Conservation (phyloP, 1,140 invertebrate species). For the Himalopsyche phryganea region DNA sequence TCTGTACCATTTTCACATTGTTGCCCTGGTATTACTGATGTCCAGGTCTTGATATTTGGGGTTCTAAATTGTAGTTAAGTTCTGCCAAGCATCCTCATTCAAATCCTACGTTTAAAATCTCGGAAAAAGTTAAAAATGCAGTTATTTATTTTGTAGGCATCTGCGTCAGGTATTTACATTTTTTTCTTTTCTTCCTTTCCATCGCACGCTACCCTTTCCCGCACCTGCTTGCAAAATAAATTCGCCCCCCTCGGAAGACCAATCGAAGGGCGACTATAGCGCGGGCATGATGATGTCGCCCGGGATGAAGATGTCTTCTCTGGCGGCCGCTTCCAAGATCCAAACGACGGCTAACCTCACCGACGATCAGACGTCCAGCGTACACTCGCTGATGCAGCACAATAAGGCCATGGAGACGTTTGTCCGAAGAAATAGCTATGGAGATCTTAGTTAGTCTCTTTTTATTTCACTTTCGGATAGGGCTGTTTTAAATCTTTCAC, state of each 20-base stretch:
- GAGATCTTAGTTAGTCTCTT: constrained; percentile 57
- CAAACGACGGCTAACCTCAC: constrained; percentile 51
- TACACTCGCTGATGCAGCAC: constrained; percentile 43
- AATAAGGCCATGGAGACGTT: constrained; percentile 61
- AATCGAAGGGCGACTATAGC: constrained; percentile 19
- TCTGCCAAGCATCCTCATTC: too few relatives aligned
- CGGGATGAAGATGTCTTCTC: background rate
- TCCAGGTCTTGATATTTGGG: too few relatives aligned
- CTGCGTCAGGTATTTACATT: too few relatives aligned
- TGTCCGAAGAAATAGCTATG: constrained; percentile 61
- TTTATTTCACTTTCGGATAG: background rate
- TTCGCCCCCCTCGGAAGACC: constrained; percentile 19
- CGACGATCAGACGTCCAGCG: constrained; percentile 46
- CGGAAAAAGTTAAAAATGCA: too few relatives aligned
- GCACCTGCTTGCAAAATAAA: constrained; percentile 3
- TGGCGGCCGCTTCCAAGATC: constrained; percentile 10
- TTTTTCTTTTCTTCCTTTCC: constrained; percentile 9
- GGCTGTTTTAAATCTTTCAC: background rate
- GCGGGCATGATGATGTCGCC: constrained; percentile 2
- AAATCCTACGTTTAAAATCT: too few relatives aligned
- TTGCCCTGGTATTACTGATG: too few relatives aligned
- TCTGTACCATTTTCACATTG: too few relatives aligned
- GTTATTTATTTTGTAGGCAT: too few relatives aligned
- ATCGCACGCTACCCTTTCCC: constrained; percentile 1
- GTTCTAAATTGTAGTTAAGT: too few relatives aligned